Evolutionary conservation across 2,888 invertebrate species (phyloP).

Genomic region (Leptinotarsa juncta): DNA sequence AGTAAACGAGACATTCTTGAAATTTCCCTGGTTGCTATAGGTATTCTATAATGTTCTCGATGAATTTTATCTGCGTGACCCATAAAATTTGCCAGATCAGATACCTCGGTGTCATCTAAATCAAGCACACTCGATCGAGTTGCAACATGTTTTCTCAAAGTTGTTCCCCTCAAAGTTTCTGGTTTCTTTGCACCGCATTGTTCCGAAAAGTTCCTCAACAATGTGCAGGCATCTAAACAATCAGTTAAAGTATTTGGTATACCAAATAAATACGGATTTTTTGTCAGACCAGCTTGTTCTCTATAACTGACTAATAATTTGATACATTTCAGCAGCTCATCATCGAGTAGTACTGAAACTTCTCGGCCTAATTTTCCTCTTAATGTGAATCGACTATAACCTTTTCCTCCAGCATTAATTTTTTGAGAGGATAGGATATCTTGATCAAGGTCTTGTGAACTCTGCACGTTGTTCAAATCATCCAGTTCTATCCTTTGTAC

Average conservation of each 20-base stretch:
- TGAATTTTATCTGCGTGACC: slow-evolving; percentile 52
- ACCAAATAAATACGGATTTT: slow-evolving; percentile 38
- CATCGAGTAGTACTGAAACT: slow-evolving; percentile 28
- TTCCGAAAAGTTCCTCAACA: slow-evolving; percentile 46
- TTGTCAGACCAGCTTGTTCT: slow-evolving; percentile 29
- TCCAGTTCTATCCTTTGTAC: slow-evolving; percentile 30
- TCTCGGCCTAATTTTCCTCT: slow-evolving; percentile 27
- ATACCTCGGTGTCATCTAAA: slow-evolving; percentile 47
- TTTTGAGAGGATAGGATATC: slow-evolving; percentile 17
- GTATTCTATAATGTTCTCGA: slow-evolving; percentile 46
- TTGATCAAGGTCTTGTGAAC: slow-evolving; percentile 24
- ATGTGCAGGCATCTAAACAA: slow-evolving; percentile 47
- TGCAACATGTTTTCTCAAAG: slow-evolving; percentile 50
- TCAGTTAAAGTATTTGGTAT: slow-evolving; percentile 24
- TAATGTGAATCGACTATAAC: slow-evolving; percentile 20
- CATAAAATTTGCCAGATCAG: slow-evolving; percentile 49
- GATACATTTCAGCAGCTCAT: slow-evolving; percentile 21
- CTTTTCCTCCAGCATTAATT: slow-evolving; percentile 15
- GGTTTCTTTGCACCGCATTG: slow-evolving; percentile 49
- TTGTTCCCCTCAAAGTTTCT: slow-evolving; percentile 40
- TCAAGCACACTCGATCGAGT: slow-evolving; percentile 47
- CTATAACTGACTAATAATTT: slow-evolving; percentile 26
- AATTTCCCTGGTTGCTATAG: slow-evolving; percentile 45
- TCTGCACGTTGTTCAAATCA: slow-evolving; percentile 32
- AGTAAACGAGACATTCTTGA: slow-evolving; percentile 46